Conservation (phyloP, 1,140 invertebrate genomes). For the Drosophila pruinosa region DNA sequence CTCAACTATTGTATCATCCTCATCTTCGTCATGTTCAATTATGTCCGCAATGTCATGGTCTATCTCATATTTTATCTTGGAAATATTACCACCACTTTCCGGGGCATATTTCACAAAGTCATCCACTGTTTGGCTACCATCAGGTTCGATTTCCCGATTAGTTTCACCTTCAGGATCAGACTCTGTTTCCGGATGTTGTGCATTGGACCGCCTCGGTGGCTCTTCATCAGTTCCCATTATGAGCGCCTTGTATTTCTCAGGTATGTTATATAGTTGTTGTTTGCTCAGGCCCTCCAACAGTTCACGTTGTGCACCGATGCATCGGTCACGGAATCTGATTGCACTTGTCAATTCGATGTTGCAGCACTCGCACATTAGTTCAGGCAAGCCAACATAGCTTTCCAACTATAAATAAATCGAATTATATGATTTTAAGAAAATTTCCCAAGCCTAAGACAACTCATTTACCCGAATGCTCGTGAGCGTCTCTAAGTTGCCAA, state of each 20-base stretch:
- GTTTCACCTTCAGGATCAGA: slow-evolving; percentile 1
- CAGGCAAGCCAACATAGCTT: slow-evolving; percentile 44
- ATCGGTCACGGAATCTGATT: slow-evolving; percentile 53
- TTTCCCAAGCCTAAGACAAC: background rate
- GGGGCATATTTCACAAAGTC: slow-evolving; percentile 34
- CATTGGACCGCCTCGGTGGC: background rate
- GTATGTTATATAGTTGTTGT: slow-evolving; percentile 36
- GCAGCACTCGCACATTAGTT: slow-evolving; percentile 69
- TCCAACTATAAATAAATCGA: slow-evolving; percentile 38
- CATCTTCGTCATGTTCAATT: slow-evolving; percentile 30
- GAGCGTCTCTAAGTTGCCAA: slow-evolving; percentile 56
- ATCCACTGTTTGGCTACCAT: slow-evolving; percentile 22
- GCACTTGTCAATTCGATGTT: slow-evolving; percentile 51
- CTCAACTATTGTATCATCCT: slow-evolving; percentile 47
- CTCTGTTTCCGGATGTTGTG: slow-evolving; percentile 1
- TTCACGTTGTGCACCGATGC: slow-evolving; percentile 57
- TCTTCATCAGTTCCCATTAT: slow-evolving; percentile 19
- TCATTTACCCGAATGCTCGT: slow-evolving; percentile 60
- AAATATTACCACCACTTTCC: slow-evolving; percentile 9
- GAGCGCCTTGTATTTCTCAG: slow-evolving; percentile 12
- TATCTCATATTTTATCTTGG: slow-evolving; percentile 56
- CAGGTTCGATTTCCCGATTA: slow-evolving; percentile 28
- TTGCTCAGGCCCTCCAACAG: slow-evolving; percentile 43
- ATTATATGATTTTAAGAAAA: background rate
- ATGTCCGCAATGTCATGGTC: slow-evolving; percentile 42